phyloP scores from a whole-genome alignment of 2,797 vertebrate genomes.

The Macrochelys suwanniensis region DNA sequence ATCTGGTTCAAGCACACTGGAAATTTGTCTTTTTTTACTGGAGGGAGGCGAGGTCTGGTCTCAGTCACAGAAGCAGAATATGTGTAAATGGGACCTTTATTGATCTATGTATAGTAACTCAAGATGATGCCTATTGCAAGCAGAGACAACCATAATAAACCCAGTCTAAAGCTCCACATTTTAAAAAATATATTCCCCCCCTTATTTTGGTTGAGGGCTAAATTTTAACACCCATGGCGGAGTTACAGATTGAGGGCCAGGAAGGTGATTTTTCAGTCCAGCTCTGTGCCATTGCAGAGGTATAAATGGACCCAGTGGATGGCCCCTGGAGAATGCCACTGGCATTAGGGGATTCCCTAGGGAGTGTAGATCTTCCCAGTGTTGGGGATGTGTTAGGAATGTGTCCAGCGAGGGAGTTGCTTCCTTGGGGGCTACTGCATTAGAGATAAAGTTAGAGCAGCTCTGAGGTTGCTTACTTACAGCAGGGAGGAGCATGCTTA shows the following conservation, averaged over 20 bases:
- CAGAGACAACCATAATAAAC: not conserved
- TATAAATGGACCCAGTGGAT: not conserved
- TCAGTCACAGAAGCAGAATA: not conserved
- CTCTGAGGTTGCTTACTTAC: not conserved
- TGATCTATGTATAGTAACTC: constrained; percentile 30
- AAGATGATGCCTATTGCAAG: not conserved
- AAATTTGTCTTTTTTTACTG: not conserved
- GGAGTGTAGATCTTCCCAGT: not conserved
- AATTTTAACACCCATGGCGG: not conserved
- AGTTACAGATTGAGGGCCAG: not conserved
- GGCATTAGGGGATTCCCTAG: rapidly evolving
- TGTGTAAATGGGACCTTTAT: not conserved
- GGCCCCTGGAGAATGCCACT: not conserved
- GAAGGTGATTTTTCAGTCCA: not conserved
- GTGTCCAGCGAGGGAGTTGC: not conserved
- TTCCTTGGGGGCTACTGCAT: rapidly evolving
- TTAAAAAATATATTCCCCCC: not conserved
- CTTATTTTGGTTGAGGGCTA: not conserved
- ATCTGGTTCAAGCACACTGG: not conserved
- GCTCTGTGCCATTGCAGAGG: not conserved
- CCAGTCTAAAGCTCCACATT: not conserved
- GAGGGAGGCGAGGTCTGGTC: not conserved
- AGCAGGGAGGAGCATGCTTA: not conserved
- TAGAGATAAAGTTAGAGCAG: not conserved
- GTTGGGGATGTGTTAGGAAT: not conserved